Percentiles rank a stretch among this genome's conserved stretches.
Evolutionary conservation across 35 echinoderm and acorn worm genomes (phyloP).

Genomic region (Ophioderma brevispina): DNA sequence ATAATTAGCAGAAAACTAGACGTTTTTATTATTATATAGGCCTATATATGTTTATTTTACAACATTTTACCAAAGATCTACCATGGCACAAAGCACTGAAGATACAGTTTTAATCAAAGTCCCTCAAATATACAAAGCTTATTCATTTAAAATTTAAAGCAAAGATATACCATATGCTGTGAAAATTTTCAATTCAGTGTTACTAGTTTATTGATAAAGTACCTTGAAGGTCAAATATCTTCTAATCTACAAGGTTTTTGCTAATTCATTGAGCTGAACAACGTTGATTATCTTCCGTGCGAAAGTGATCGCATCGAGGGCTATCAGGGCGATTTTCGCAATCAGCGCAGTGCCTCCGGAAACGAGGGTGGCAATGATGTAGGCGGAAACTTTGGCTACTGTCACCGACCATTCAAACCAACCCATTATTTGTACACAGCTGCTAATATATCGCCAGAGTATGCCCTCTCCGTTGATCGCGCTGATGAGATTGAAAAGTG

Average conservation of each 20-base stretch:
- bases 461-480: conserved; percentile 34
- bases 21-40: too few species aligned
- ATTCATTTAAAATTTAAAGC: too few species aligned
- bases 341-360: conserved; percentile 39
- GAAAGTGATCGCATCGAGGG: conserved; percentile 27
- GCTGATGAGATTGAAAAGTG: conserved; percentile 35
- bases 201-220: too few species aligned
- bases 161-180: too few species aligned
- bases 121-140: too few species aligned
- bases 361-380: conserved; percentile 28
- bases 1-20: too few species aligned
- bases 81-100: too few species aligned
- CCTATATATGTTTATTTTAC: too few species aligned
- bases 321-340: conserved; percentile 43
- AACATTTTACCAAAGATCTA: too few species aligned
- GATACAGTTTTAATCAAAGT: too few species aligned
- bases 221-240: background rate
- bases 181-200: too few species aligned
- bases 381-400: conserved; percentile 31
- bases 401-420: conserved; percentile 52
- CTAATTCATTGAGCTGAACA: background rate
- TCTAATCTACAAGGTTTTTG: conserved; percentile 25
- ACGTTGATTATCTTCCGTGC: conserved; percentile 48
- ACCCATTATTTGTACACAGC: conserved; percentile 18
- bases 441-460: conserved; percentile 31